Conservation (phyloP, 2,797 vertebrate species). For the Clamator glandarius region DNA sequence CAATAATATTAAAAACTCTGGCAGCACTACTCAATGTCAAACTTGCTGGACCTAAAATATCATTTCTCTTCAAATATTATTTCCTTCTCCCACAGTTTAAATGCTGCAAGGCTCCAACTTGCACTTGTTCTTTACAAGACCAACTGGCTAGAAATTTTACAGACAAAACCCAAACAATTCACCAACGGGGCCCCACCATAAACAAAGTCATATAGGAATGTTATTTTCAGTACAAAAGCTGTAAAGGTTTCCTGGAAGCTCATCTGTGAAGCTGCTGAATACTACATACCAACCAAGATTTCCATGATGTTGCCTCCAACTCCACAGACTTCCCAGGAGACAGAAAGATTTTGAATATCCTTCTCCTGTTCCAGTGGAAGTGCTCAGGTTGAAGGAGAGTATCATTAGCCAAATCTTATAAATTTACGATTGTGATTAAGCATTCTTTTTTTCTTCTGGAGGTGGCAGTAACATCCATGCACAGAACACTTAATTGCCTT, state of each 20-base stretch:
- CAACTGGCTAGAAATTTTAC: conserved; percentile 13
- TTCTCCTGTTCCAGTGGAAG: not conserved
- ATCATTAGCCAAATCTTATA: not conserved
- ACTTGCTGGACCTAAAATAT: conserved; percentile 25
- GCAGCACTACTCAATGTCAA: conserved; percentile 32
- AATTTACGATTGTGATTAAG: not conserved
- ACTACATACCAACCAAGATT: conserved; percentile 20
- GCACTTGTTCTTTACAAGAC: conserved; percentile 32
- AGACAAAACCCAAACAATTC: conserved; percentile 27
- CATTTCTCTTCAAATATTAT: conserved; percentile 49
- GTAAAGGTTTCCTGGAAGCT: conserved; percentile 63
- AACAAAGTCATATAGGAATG: conserved; percentile 47
- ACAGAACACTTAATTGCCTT: not conserved
- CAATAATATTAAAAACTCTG: conserved; percentile 39
- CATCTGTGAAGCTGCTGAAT: conserved; percentile 31
- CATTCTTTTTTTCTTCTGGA: not conserved
- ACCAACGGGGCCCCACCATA: conserved; percentile 13
- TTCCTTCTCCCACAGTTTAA: not conserved
- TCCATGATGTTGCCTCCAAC: conserved; percentile 16
- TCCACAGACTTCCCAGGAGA: conserved; percentile 23
- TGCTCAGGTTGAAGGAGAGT: not conserved
- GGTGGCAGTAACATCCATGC: not conserved
- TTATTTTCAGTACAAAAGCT: conserved; percentile 59
- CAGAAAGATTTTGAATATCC: not conserved
- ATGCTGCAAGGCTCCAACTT: not conserved